phyloP scores from a whole-genome alignment of 2,888 invertebrate species.

The Cephus sareptanus region DNA sequence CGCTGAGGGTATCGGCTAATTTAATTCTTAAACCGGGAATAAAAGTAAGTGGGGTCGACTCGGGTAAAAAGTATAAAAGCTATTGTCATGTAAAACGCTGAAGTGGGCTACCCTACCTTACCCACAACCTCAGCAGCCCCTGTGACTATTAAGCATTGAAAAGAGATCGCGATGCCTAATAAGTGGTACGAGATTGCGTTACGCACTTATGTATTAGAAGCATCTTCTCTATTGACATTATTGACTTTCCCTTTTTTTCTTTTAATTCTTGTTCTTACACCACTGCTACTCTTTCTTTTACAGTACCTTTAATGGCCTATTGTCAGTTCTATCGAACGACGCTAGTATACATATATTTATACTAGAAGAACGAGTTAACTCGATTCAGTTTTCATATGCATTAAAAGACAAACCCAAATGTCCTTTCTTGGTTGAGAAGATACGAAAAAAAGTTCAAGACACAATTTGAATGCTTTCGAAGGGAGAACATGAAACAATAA shows the following conservation, averaged over 20 bases:
- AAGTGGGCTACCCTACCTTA: background rate
- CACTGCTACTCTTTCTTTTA: background rate
- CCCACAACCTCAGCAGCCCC: background rate
- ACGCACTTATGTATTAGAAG: background rate
- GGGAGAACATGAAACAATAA: background rate
- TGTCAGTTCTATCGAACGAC: background rate
- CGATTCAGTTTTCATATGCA: background rate
- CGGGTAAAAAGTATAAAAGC: slow-evolving; percentile 9
- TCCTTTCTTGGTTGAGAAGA: too few relatives aligned
- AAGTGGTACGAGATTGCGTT: background rate
- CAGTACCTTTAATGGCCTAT: background rate
- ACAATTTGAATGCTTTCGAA: too few relatives aligned
- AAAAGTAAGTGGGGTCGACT: slow-evolving; percentile 20
- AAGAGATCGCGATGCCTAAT: slow-evolving; percentile 2
- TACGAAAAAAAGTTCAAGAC: too few relatives aligned
- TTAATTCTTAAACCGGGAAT: slow-evolving; percentile 56
- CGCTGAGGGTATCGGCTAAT: slow-evolving; percentile 44
- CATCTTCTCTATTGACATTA: background rate
- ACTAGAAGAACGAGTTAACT: background rate
- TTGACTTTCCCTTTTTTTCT: background rate
- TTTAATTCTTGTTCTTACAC: background rate
- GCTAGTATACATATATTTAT: background rate
- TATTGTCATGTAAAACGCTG: slow-evolving; percentile 6
- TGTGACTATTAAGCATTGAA: background rate
- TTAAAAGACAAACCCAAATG: background rate